Conservation (phyloP, 2,113 vertebrate genomes). For the Embiotoca jacksoni region DNA sequence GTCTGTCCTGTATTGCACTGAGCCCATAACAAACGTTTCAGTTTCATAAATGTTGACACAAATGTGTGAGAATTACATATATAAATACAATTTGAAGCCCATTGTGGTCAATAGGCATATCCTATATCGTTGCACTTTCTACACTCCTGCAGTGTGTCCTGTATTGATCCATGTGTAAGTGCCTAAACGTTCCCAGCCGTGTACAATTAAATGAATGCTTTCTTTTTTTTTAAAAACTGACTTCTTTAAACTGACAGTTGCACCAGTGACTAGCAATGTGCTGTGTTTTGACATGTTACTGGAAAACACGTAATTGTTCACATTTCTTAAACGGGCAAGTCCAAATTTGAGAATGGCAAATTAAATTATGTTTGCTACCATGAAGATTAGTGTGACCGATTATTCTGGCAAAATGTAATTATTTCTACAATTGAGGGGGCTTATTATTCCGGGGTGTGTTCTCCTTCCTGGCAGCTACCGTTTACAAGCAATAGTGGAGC, state of each 20-base stretch:
- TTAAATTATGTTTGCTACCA: conserved; percentile 49
- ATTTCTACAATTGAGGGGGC: conserved; percentile 33
- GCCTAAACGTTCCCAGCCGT: not conserved
- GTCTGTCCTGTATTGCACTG: not conserved
- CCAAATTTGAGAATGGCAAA: conserved; percentile 53
- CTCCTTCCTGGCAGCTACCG: conserved; percentile 40
- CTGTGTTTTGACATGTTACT: not conserved
- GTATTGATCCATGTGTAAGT: too few relatives aligned
- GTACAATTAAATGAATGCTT: not conserved
- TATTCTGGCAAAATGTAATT: conserved; percentile 61
- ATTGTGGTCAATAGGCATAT: too few relatives aligned
- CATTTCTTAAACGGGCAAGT: conserved; percentile 21
- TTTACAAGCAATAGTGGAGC: not conserved
- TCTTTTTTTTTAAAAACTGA: not conserved
- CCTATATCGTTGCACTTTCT: not conserved
- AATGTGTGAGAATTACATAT: not conserved
- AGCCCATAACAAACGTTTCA: not conserved
- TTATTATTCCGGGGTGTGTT: conserved; percentile 51
- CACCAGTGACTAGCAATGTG: not conserved
- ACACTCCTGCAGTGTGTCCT: not conserved
- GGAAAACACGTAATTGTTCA: conserved; percentile 3
- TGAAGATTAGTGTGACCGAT: conserved; percentile 57
- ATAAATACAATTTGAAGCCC: too few relatives aligned
- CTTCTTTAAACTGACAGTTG: conserved; percentile 1
- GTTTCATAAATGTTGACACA: too few relatives aligned